Evolutionary conservation across 2,797 vertebrate genomes (phyloP), one percentile per base, ranked within the genome.

Genomic region (Spinus olivaceus): DNA sequence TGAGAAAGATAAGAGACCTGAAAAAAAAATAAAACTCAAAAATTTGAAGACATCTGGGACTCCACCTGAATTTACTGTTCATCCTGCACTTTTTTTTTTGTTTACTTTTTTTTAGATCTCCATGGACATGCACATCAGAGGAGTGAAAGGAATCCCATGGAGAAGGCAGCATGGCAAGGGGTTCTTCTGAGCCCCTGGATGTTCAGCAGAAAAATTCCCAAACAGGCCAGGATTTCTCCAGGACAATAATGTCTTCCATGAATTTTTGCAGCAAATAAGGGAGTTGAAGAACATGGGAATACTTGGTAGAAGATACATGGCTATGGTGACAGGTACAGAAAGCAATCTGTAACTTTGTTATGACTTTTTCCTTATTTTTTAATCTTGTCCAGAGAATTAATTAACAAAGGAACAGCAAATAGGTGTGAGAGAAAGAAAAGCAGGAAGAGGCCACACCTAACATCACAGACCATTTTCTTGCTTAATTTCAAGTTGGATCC

Each of bases 111-210:
- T 90, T 74, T 24, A 56, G 60, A 32, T 56, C 8, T 49, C 33
- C 42, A 9, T 25, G 27, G 51, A 22, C 27, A 73, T 0, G 0
- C 7, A 25, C 0, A 0, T 53, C 18, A 73, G 66, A 32, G 32
- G 66, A 32, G 32, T 57, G 46, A 49, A 66, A 69, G 8, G 18
- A 74, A 74, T 41, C 28, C 30, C 41, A 14, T 9, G 28, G n/a
- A 67, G 14, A 42, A 67, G 17, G 41, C 32, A 57, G n/a, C 8
- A n/a, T 50, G 54, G 23, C 39, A 86, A 57, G 39, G 84, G 25
- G 10, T 27, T 50, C 12, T 51, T 42, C 67, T 37, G 39, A 80
- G 32, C 1, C 21, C 8, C 30, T 7, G 20, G 7, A n/a, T 39
- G 23, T 69, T 65, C 23, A 6, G 42, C 60, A 65, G 15, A 39